A percentile compares a stretch with the other conserved stretches of the same genome.
Evolutionary conservation across 2,797 vertebrate species (phyloP).

Genomic region (Fistularia commersonii): DNA sequence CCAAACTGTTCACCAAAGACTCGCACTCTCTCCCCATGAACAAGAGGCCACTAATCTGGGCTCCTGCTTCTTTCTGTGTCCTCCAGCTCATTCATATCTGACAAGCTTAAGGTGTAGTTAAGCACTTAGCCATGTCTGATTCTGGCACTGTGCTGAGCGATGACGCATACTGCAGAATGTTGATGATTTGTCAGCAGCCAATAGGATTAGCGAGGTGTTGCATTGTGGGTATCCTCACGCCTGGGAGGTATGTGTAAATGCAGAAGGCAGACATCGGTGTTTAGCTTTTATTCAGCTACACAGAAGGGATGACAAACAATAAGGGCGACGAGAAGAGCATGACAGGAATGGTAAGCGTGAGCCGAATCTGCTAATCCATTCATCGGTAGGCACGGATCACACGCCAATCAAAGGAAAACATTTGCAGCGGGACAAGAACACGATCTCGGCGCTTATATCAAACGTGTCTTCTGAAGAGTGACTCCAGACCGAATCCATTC

Average conservation of each 20-base stretch:
- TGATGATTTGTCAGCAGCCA: constrained; percentile 56
- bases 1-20: constrained; percentile 1
- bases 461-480: constrained; percentile 10
- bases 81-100: constrained; percentile 58
- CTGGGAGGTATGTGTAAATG: constrained; percentile 40
- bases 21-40: constrained; percentile 1
- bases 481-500: constrained; percentile 9
- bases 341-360: constrained; percentile 25
- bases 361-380: constrained; percentile 47
- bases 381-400: constrained; percentile 25
- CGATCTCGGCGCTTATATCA: constrained; percentile 10
- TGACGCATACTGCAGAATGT: constrained; percentile 55
- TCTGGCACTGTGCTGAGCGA: constrained; percentile 34
- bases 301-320: constrained; percentile 26
- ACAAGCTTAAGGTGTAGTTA: constrained; percentile 56
- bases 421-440: constrained; percentile 6
- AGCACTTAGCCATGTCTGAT: constrained; percentile 49
- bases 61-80: constrained; percentile 28
- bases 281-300: constrained; percentile 35
- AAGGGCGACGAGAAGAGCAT: constrained; percentile 14
- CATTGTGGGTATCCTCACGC: constrained; percentile 58
- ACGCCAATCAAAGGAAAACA: constrained; percentile 23
- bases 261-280: constrained; percentile 21
- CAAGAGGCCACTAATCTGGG: constrained; percentile 25
- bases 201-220: constrained; percentile 58